A percentile compares a stretch with the other conserved stretches of the same genome.
Evolutionary conservation across 2,113 vertebrate species (phyloP).

Genomic region (Leucopsar rothschildi): DNA sequence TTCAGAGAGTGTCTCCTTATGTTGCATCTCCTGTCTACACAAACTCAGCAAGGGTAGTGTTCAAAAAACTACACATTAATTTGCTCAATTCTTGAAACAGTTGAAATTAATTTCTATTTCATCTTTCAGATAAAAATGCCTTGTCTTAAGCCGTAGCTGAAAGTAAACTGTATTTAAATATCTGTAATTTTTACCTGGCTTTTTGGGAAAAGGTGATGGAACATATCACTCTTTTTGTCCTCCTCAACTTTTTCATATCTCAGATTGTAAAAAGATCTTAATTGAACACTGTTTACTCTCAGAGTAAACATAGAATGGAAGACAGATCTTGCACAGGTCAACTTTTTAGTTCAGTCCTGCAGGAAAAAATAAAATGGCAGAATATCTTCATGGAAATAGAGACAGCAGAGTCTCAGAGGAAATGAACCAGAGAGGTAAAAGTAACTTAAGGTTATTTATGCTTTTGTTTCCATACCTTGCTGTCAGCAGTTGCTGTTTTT

Average conservation of each 20-base stretch:
- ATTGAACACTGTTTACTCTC: not conserved
- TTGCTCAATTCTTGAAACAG: not conserved
- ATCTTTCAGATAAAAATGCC: not conserved
- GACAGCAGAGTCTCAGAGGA: not conserved
- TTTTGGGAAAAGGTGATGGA: not conserved
- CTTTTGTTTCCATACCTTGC: not conserved
- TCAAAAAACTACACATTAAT: not conserved
- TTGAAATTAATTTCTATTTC: not conserved
- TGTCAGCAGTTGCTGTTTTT: not conserved
- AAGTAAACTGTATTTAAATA: not conserved
- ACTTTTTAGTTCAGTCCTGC: not conserved
- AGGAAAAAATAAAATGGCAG: not conserved
- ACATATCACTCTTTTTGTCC: not conserved
- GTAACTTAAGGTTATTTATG: not conserved
- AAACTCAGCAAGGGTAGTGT: not conserved
- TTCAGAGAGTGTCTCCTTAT: not conserved
- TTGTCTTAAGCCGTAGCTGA: not conserved
- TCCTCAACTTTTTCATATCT: not conserved
- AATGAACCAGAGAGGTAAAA: not conserved
- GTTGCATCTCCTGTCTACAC: not conserved
- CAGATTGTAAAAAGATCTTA: not conserved
- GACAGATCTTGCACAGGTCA: not conserved
- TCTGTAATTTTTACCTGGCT: not conserved
- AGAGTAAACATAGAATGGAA: not conserved
- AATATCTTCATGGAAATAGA: not conserved